Base-by-base conservation (phyloP, 1,140 invertebrate species). In the Pararge aegeria region DNA sequence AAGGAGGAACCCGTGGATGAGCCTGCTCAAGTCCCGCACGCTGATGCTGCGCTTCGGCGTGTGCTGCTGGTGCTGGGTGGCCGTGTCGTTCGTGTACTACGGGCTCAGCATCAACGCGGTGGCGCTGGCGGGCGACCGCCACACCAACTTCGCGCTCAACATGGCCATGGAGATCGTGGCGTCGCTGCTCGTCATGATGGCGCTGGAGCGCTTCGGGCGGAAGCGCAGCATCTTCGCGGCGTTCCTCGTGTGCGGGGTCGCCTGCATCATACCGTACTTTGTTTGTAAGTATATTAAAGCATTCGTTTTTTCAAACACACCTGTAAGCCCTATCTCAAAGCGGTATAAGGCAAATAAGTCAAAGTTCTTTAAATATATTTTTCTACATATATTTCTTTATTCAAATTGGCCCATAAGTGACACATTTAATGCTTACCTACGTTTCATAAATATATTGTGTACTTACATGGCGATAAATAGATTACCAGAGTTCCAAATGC, bases 61-160 rank as follows among this genome's bases (percentile, higher is more conserved):
- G 15, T 93, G 94, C 61, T 92, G 90, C 42, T 92, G 94, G 80
- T 95, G 92, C 82, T 96, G 93, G 94, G 83, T 93, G 1, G 92
- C 93, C 1, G 92, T 92, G 64, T 91, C 93, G 0, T 94, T 96
- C 69, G 92, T 96, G 3, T 97, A 96, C 81, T 97, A 96, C 78
- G 96, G 95, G 0, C 81, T 97, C 5, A 95, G 95, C 6, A 91
- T 96, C 38, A 96, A 96, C 77, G 94, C 95, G 0, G 94, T 95
- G 6, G 91, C 94, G 29, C 87, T 97, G 18, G 92, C 93, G 10
- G 95, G 95, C 3, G 92, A 95, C 71, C 93, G 92, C 68, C 67
- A 95, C 80, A 78, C 92, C 12, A 94, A 95, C 80, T 95, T 95
- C 70, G 93, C 94, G 2, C 90, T 94, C n/a, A 93, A 94, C 38